Evolutionary conservation across 2,113 vertebrate genomes (phyloP).

Genomic region (Acinonyx jubatus): DNA sequence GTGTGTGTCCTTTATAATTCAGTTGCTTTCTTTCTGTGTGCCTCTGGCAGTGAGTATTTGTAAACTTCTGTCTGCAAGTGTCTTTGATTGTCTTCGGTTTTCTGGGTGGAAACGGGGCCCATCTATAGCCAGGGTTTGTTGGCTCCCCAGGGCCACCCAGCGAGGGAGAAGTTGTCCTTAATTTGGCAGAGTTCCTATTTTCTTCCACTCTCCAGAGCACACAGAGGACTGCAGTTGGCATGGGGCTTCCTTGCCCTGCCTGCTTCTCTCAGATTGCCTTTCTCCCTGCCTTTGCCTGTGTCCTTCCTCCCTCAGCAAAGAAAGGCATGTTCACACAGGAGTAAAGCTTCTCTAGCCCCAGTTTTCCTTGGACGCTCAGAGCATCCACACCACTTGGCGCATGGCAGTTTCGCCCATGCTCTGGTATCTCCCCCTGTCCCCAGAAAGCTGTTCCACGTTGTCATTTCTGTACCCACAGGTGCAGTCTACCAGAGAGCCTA

Average conservation of each 20-base stretch:
- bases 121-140: no score
- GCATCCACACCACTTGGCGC: rapidly evolving
- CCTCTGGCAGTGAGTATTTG: background rate
- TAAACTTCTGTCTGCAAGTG: background rate
- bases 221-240: rapidly evolving
- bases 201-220: background rate
- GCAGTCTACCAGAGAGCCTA: background rate
- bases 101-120: background rate
- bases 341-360: background rate
- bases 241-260: background rate
- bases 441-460: background rate
- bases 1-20: background rate
- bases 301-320: background rate
- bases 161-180: background rate
- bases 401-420: background rate
- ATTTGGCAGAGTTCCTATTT: background rate
- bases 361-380: background rate
- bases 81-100: background rate
- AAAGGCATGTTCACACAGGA: no score
- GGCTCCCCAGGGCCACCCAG: background rate
- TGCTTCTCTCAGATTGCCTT: background rate
- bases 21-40: background rate
- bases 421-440: background rate
- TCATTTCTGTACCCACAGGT: background rate
- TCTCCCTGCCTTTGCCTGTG: rapidly evolving